Conservation (phyloP, 2,797 vertebrate species). For the Sebastiscus albofasciatus region DNA sequence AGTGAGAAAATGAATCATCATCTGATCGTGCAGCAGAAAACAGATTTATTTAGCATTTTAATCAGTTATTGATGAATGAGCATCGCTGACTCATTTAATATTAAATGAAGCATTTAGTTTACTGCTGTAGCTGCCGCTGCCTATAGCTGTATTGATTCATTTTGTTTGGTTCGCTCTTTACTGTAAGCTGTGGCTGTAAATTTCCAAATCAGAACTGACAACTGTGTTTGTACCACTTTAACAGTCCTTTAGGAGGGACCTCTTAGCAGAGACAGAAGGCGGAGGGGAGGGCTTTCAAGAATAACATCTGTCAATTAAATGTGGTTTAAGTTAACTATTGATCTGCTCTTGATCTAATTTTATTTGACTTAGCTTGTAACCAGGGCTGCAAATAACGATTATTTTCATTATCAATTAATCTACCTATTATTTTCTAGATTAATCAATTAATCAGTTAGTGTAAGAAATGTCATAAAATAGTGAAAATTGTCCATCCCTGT, state of each 20-base stretch:
- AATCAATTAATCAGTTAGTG: too few relatives aligned
- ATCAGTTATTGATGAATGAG: slow-evolving; percentile 52
- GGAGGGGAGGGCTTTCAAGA: not conserved
- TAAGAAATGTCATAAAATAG: too few relatives aligned
- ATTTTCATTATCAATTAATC: not conserved
- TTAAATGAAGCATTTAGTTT: slow-evolving; percentile 51
- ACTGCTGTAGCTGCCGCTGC: slow-evolving; percentile 12
- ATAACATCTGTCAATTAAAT: not conserved
- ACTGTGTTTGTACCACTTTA: slow-evolving; percentile 17
- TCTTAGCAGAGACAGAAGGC: not conserved
- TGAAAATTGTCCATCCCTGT: too few relatives aligned
- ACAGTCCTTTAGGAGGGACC: not conserved
- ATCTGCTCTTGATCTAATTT: not conserved
- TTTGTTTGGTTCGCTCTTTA: slow-evolving; percentile 2
- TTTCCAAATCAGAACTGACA: slow-evolving; percentile 37
- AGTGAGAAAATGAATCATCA: slow-evolving; percentile 48
- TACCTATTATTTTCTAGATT: too few relatives aligned
- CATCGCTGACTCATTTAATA: slow-evolving; percentile 46
- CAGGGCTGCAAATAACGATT: not conserved
- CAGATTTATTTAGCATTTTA: slow-evolving; percentile 49
- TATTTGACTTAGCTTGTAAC: not conserved
- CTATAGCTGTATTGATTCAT: slow-evolving; percentile 21
- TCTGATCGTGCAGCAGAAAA: slow-evolving; percentile 30
- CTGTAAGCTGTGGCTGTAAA: not conserved
- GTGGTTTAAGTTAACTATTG: not conserved